These are phyloP conservation scores for Brachyrhaphis roseni DNA, from an alignment of 2,797 vertebrate species.

Conservation along the genomic window DNA sequence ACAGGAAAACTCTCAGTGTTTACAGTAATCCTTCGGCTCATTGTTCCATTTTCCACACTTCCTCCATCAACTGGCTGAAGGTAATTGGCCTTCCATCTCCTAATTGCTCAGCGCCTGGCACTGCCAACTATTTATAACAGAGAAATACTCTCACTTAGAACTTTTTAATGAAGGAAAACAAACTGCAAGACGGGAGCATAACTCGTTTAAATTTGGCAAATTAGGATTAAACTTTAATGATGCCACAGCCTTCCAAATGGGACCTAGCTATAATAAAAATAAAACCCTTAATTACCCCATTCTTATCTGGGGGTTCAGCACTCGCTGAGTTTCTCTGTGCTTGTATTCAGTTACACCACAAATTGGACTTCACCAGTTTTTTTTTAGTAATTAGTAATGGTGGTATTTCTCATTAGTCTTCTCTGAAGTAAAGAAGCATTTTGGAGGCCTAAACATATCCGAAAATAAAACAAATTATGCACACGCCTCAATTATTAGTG, in stretches of 20 bases:
- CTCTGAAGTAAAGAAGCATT: background rate
- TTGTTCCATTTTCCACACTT: conserved; percentile 44
- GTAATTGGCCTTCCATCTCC: conserved; percentile 63
- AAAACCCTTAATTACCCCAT: background rate
- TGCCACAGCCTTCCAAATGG: conserved; percentile 64
- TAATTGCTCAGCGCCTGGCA: conserved; percentile 61
- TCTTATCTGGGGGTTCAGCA: background rate
- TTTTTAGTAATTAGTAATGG: background rate
- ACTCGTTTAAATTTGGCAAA: conserved; percentile 47
- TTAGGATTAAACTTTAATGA: conserved; percentile 52
- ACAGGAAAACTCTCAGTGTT: conserved; percentile 25
- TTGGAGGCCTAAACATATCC: background rate
- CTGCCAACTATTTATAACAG: conserved; percentile 17
- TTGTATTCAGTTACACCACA: background rate
- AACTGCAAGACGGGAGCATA: conserved; percentile 52
- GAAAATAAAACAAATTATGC: background rate
- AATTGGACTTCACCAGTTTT: background rate
- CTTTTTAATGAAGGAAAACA: conserved; percentile 62
- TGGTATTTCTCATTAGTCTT: background rate
- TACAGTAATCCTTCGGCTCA: conserved; percentile 10
- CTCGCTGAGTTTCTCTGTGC: background rate
- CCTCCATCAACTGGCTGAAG: conserved; percentile 33
- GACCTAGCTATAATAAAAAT: conserved; percentile 35
- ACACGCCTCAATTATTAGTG: background rate
- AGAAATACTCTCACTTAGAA: conserved; percentile 44